Evolutionary conservation across 1,140 invertebrate genomes (phyloP).

Genomic region (Trichogramma pretiosum): DNA sequence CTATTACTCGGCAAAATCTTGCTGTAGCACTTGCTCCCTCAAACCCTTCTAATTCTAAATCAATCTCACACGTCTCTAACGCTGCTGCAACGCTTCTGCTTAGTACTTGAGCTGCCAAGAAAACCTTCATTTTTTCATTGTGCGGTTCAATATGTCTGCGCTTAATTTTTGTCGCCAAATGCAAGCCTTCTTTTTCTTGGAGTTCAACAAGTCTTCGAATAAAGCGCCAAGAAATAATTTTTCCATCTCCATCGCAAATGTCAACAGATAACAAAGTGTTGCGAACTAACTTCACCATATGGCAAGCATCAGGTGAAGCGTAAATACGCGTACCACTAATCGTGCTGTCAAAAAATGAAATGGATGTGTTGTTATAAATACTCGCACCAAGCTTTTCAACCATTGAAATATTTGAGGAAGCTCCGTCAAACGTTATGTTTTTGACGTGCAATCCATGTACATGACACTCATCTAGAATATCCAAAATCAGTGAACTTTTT

Average conservation of each 20-base stretch:
- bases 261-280: constrained; percentile 26
- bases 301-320: constrained; percentile 32
- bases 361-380: constrained; percentile 18
- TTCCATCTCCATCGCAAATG: constrained; percentile 16
- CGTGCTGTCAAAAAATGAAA: constrained; percentile 31
- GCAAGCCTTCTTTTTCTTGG: constrained; percentile 21
- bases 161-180: constrained; percentile 17
- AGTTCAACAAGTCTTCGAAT: constrained; percentile 14
- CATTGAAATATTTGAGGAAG: constrained; percentile 10
- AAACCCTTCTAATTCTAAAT: no score
- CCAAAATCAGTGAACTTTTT: neutral
- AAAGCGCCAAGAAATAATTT: constrained; percentile 19
- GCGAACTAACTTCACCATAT: constrained; percentile 35
- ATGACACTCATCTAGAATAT: neutral
- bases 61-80: no score
- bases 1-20: no score
- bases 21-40: no score
- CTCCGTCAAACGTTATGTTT: constrained; percentile 16
- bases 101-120: no score
- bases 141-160: no score
- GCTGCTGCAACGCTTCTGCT: no score
- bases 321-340: constrained; percentile 21
- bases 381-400: constrained; percentile 19
- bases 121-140: no score
- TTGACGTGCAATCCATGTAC: constrained; percentile 7